Evolutionary conservation across 1,140 invertebrate genomes (phyloP), one percentile per base, ranked within the genome.

Genomic region (Aphaenogaster rudis): DNA sequence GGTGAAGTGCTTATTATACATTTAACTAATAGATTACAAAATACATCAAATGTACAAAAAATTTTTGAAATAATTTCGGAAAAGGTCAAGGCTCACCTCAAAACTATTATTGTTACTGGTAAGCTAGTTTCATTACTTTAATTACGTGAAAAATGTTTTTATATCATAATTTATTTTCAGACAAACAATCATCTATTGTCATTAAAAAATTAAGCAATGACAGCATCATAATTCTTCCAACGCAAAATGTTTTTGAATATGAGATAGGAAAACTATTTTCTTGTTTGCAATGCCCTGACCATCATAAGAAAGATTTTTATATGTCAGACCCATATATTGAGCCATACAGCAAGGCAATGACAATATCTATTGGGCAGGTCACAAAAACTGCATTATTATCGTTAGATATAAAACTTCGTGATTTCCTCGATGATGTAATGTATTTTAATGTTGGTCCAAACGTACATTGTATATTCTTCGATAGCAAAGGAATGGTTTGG

Each of bases 251-350:
- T 48, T 87, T 95, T 9, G 94, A 93, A 42, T 95, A 94, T 80
- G 95, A 95, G 78, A 94, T 95, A 50, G 94, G 94, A 6, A 93
- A 91, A 81, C 45, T 95, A 52, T 95, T 95, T 86, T 92, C 93
- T 15, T 90, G 91, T n/a, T 63, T 95, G 6, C 93, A 95, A 59
- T 95, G 94, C 61, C 91, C 93, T 2, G n/a, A 92, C 6, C 5
- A 88, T 11, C 89, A 93, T 7, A 92, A 93, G 33, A 95, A 93
- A 66, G 90, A 94, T 59, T 95, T 94, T 88, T 95, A 95, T 81
- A 79, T 95, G 17, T 95, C 94, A 1, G 95, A 95, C 64, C 93
- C 94, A 54, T 95, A 95, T 80, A 94, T 95, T 81, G 95, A 95
- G n/a, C 92, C 94, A 11, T 95, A 94, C 48, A 94, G 92, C 52